Base-by-base conservation (phyloP, 2,888 invertebrate genomes). In the Sarcophaga variegata region DNA sequence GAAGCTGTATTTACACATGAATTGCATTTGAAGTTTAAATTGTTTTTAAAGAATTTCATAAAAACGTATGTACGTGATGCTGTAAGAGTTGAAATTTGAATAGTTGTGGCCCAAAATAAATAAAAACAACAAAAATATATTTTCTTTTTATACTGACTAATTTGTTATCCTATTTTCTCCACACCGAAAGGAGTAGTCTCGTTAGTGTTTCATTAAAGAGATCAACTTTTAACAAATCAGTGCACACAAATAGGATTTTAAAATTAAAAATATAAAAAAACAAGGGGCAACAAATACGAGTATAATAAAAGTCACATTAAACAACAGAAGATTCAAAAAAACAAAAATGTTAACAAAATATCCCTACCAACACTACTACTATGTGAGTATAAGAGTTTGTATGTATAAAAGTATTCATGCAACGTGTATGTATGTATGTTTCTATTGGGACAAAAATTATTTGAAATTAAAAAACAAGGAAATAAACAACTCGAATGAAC, bases 211-310 rank as follows among this genome's bases (percentile, higher is more conserved):
- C 37, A 37, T 37, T 37, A 37, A 37, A 37, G 22, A 22, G 63
- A 37, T 66, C 60, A 69, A 60, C 47, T 70, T 78, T 78, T 45
- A 62, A 47, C 69, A 78, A 69, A 62, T 69, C 78, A 62, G 49
- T 78, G 62, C 60, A 78, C 78, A 70, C 60, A 62, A 69, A 77
- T 69, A 37, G 45, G 37, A 17, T 25, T 62, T 67, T 47, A 54
- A 77, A 69, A 60, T 69, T 14, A 67, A 69, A 37, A 37, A 62
- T 60, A 47, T 4, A 60, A 60, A 49, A 20, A 45, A 22, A 17
- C 62, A 74, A 1, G 2, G 10, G 37, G 6, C 1, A 37, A 45
- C 3, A 14, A 74, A 47, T 45, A 20, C 20, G 20, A 20, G 20
- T 20, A 45, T 10, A 49, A 70, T 49, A 60, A 62, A 78, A 70